These are phyloP conservation scores for Pomacea canaliculata DNA, from an alignment of 2,888 invertebrate species.

Conservation along the genomic window DNA sequence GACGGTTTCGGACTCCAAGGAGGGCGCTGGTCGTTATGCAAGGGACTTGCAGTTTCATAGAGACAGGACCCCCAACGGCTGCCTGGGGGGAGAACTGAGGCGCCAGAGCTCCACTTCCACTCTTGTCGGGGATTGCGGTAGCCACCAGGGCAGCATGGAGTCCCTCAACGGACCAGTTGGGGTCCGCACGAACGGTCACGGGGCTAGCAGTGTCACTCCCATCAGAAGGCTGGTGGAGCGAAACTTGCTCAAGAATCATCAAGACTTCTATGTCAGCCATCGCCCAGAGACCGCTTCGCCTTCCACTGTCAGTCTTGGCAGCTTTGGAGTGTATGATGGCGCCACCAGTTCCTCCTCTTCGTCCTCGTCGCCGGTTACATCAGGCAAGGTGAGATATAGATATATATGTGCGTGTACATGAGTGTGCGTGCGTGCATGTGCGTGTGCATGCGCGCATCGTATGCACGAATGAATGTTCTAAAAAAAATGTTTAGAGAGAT, in stretches of 20 bases:
- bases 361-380: background rate
- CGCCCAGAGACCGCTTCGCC: slow-evolving; percentile 30
- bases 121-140: slow-evolving; percentile 27
- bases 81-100: slow-evolving; percentile 17
- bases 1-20: slow-evolving; percentile 1
- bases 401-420: background rate
- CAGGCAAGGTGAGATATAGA: background rate
- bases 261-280: slow-evolving; percentile 1
- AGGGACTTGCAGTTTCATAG: background rate
- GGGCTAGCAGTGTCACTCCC: slow-evolving; percentile 28
- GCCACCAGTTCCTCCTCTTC: slow-evolving; percentile 26
- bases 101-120: slow-evolving; percentile 40
- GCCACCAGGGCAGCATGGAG: slow-evolving; percentile 27
- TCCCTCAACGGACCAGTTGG: slow-evolving; percentile 15
- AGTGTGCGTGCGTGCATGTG: slow-evolving; percentile 9
- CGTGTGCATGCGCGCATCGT: slow-evolving; percentile 1
- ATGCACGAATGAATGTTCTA: background rate
- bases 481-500: no score
- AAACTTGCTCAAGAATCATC: slow-evolving; percentile 33
- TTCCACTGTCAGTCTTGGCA: slow-evolving; percentile 23
- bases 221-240: slow-evolving; percentile 35
- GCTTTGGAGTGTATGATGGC: slow-evolving; percentile 11
- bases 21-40: background rate
- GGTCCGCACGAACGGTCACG: slow-evolving; percentile 7
- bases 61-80: background rate